These are phyloP conservation scores for Sphecodes monilicornis DNA, from an alignment of 2,888 invertebrate species.

Conservation along the genomic window DNA sequence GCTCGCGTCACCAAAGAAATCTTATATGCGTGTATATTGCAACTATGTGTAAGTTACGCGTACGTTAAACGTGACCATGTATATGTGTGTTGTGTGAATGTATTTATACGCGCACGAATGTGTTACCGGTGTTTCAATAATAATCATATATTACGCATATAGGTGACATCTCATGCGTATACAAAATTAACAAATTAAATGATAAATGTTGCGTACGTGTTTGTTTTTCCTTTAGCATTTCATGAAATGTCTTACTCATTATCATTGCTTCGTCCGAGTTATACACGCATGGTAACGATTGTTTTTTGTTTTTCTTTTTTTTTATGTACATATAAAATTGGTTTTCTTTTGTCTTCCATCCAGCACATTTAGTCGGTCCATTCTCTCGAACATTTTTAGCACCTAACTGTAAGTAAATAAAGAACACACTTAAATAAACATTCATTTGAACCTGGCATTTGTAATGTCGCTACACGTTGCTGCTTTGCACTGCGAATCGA, in stretches of 20 bases:
- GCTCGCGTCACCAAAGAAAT: conserved; percentile 46
- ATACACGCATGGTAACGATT: conserved; percentile 60
- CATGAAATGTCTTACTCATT: conserved; percentile 44
- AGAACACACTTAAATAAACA: conserved; percentile 62
- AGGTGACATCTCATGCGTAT: conserved; percentile 31
- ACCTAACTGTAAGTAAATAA: conserved; percentile 77
- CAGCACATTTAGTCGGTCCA: conserved; percentile 74
- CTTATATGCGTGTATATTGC: conserved; percentile 37
- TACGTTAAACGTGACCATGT: not conserved
- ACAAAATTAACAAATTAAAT: conserved; percentile 53
- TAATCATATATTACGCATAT: conserved; percentile 32
- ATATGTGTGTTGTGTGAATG: not conserved
- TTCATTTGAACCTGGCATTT: not conserved
- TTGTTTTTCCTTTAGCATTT: conserved; percentile 23
- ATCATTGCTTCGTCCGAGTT: conserved; percentile 43
- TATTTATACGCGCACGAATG: not conserved
- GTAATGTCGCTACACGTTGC: conserved; percentile 25
- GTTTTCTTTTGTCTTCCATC: conserved; percentile 72
- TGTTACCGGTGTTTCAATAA: conserved; percentile 17
- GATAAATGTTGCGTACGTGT: conserved; percentile 45
- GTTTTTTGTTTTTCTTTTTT: conserved; percentile 16
- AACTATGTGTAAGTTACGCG: conserved; percentile 21
- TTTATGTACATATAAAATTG: conserved; percentile 79
- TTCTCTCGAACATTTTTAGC: conserved; percentile 73
- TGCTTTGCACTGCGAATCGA: conserved; percentile 15